Evolutionary conservation across 1,140 invertebrate genomes (phyloP), one percentile per base, ranked within the genome.

Genomic region (Antheraea pernyi): DNA sequence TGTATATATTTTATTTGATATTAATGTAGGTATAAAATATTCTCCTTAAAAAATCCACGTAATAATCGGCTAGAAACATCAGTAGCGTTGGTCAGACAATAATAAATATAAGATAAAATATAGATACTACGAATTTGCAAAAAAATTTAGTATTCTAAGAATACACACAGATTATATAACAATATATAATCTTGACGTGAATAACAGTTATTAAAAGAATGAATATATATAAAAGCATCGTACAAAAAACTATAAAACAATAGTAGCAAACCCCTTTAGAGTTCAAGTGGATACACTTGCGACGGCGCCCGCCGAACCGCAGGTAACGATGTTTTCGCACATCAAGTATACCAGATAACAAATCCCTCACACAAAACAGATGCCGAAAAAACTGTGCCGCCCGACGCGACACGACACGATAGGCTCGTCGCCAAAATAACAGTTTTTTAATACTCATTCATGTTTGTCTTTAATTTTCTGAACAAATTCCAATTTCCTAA

Each of bases 311-410:
- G 75, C 22, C 22, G 22, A 4, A 30, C 22, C 22, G 1, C 85
- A 88, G 85, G 85, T 88, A 88, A 80, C 82, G 65, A 11, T 66
- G 60, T 74, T 71, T 76, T 71, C 75, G 81, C 75, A 79, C 76
- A 74, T 85, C 83, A 86, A 88, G 82, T 85, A 74, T 71, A 59
- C 58, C 76, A 78, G 82, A 87, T 85, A 84, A 81, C 76, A 42
- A 7, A 63, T 63, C 69, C 48, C 61, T 71, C 46, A 68, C 65
- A 65, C 63, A 72, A 48, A 19, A 46, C 71, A 70, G 65, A 69
- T 59, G 70, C 60, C 69, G 71, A 68, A 74, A 72, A 65, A 68
- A 53, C 72, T 58, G 70, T 62, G 70, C 22, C 22, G 22, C 22
- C 22, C 4, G 22, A 30, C 19, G 22, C 39, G 59, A 53, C 36